A percentile compares a stretch with the other conserved stretches of the same genome.
phyloP scores from a whole-genome alignment of 2,888 invertebrate genomes.

The Lamproptera curius region DNA sequence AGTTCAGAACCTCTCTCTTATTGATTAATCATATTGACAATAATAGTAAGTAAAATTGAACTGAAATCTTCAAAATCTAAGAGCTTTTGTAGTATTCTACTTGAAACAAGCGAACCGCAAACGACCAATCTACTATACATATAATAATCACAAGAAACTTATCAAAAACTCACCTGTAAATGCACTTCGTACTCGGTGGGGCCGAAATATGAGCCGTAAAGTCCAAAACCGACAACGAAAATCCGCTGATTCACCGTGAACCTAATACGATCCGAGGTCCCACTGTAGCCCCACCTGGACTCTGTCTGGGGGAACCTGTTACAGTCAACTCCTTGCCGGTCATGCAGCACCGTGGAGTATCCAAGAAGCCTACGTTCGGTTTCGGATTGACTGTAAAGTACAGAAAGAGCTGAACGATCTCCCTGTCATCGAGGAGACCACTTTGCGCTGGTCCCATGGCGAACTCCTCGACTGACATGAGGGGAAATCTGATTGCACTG shows the following conservation, averaged over 20 bases:
- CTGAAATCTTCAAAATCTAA: no score
- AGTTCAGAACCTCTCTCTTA: neutral
- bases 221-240: slow-evolving; percentile 90
- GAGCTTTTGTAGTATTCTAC: no score
- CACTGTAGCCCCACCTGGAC: slow-evolving; percentile 90
- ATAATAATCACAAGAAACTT: no score
- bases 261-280: slow-evolving; percentile 88
- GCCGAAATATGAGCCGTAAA: slow-evolving; percentile 90
- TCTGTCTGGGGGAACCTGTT: slow-evolving; percentile 85
- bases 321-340: slow-evolving; percentile 88
- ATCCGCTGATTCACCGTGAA: slow-evolving; percentile 89
- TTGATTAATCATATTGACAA: neutral
- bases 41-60: no score
- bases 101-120: no score
- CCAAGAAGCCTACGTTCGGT: slow-evolving; percentile 83
- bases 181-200: slow-evolving; percentile 87
- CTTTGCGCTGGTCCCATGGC: slow-evolving; percentile 87
- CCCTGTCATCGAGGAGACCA: slow-evolving; percentile 85
- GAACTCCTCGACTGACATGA: slow-evolving; percentile 93
- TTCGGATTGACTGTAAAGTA: slow-evolving; percentile 87
- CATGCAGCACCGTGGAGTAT: slow-evolving; percentile 86
- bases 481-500: slow-evolving; percentile 86
- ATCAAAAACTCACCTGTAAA: slow-evolving; percentile 76
- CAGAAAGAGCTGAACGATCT: slow-evolving; percentile 85
- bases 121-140: no score